A percentile compares a stretch with the other conserved stretches of the same genome.
These are phyloP conservation scores for Danaus plexippus DNA, from an alignment of 1,140 invertebrate genomes.

Conservation along the genomic window DNA sequence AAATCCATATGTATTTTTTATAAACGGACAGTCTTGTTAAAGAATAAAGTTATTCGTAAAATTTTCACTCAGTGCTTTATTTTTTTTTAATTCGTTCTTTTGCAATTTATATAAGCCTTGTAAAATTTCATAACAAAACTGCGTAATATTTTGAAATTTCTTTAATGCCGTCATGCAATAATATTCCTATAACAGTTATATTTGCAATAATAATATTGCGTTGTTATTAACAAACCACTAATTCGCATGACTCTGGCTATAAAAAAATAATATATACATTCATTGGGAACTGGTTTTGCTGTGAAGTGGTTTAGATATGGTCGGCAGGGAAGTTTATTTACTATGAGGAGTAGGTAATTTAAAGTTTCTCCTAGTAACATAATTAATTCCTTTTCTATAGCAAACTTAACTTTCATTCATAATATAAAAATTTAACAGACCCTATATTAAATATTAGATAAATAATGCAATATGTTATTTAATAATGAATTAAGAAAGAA, in stretches of 20 bases:
- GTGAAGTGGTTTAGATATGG: conserved; percentile 14
- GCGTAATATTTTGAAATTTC: neutral
- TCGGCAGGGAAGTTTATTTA: conserved; percentile 22
- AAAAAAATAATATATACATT: conserved; percentile 26
- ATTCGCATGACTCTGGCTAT: conserved; percentile 22
- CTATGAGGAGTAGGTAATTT: conserved; percentile 16
- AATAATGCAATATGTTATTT: neutral
- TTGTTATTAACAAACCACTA: conserved; percentile 15
- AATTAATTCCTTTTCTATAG: conserved; percentile 20
- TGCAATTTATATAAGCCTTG: conserved; percentile 1
- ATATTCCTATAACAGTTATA: conserved; percentile 11
- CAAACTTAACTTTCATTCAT: neutral
- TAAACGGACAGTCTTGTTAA: no score
- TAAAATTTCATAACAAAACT: conserved; percentile 1
- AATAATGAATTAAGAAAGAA: no score
- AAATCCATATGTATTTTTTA: no score
- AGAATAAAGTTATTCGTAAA: no score
- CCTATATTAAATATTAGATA: neutral
- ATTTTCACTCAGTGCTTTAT: no score
- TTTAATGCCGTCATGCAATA: neutral
- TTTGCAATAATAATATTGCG: conserved; percentile 6
- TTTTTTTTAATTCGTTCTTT: neutral
- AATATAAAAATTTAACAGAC: neutral
- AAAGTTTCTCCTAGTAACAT: conserved; percentile 21
- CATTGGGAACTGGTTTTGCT: conserved; percentile 23